A percentile compares a stretch with the other conserved stretches of the same genome.
phyloP scores from a whole-genome alignment of 37 sponge, comb jelly and placozoan species.

The Beroe ovata region DNA sequence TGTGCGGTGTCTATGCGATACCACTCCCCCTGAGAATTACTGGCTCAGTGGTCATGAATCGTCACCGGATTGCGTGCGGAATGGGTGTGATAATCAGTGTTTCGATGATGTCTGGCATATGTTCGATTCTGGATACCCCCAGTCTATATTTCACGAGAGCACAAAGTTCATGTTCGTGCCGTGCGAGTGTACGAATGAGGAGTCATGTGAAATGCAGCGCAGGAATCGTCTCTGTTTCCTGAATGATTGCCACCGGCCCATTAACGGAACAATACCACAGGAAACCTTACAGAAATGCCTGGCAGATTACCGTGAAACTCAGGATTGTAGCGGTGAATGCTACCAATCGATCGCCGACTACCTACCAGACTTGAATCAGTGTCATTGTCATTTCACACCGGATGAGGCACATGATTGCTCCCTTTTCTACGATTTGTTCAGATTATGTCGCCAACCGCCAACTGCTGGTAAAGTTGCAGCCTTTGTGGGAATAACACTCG shows the following conservation, averaged over 20 bases:
- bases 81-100: not conserved
- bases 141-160: not conserved
- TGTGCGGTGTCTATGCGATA: not conserved
- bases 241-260: not conserved
- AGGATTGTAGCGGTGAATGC: not conserved
- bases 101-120: not conserved
- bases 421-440: not conserved
- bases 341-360: not conserved
- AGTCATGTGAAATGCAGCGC: not conserved
- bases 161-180: not conserved
- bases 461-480: not conserved
- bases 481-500: not conserved
- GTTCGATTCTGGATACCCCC: too few relatives aligned
- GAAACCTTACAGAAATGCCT: not conserved
- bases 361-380: not conserved
- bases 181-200: not conserved
- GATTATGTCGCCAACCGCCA: not conserved
- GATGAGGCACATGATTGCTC: not conserved
- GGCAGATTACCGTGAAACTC: not conserved
- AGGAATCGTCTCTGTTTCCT: not conserved
- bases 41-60: not conserved
- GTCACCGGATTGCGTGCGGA: not conserved
- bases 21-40: not conserved
- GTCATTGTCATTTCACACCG: not conserved
- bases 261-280: not conserved